phyloP scores from a whole-genome alignment of 2,888 invertebrate species.

The Calliphora vomitoria region DNA sequence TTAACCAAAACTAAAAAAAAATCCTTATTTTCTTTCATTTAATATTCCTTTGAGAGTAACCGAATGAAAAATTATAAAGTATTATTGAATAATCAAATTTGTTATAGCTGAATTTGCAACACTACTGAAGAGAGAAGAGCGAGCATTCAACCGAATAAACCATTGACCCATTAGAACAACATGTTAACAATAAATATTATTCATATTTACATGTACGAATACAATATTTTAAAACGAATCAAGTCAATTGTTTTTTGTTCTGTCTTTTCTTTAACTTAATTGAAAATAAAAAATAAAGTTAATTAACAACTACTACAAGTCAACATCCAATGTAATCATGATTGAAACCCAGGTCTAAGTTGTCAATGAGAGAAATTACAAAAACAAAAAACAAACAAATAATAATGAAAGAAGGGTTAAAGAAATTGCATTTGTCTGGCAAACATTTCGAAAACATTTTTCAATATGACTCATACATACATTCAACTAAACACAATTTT shows the following conservation, averaged over 20 bases:
- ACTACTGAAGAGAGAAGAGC: neutral
- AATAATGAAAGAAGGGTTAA: constrained; percentile 40
- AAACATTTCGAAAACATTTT: constrained; percentile 51
- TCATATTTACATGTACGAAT: constrained; percentile 14
- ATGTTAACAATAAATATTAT: constrained; percentile 41
- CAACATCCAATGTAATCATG: constrained; percentile 20
- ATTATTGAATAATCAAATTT: too few species aligned
- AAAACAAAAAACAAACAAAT: neutral
- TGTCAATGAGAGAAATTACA: constrained; percentile 45
- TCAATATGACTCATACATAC: constrained; percentile 58
- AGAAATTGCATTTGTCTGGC: constrained; percentile 58
- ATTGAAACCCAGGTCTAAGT: constrained; percentile 36
- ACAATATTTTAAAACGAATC: constrained; percentile 47
- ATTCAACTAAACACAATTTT: constrained; percentile 57
- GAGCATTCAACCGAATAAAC: constrained; percentile 55
- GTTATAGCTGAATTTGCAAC: too few species aligned
- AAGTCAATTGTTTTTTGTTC: constrained; percentile 52
- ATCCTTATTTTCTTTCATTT: too few species aligned
- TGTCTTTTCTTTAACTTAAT: constrained; percentile 46
- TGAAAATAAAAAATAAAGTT: constrained; percentile 55
- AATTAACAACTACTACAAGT: constrained; percentile 59
- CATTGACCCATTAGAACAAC: constrained; percentile 50
- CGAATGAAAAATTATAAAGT: too few species aligned
- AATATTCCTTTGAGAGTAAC: too few species aligned
- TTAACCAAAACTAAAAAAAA: too few species aligned